A percentile compares a stretch with the other conserved stretches of the same genome.
Evolutionary conservation across 2,888 invertebrate species (phyloP).

Genomic region (Sarcophaga subvicina): DNA sequence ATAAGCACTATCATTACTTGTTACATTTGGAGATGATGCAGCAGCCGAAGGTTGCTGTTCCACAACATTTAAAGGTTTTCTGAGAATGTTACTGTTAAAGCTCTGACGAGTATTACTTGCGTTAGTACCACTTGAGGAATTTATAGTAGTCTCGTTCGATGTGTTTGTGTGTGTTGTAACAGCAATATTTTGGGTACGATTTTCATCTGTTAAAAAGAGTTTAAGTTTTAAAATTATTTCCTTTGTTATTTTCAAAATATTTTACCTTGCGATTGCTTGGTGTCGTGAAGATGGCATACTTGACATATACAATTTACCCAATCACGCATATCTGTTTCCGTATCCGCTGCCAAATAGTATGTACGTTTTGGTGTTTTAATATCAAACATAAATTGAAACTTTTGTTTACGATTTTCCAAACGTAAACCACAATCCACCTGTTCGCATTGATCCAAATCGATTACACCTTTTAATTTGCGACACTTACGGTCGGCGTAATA

Average conservation of each 20-base stretch:
- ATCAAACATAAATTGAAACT: conserved; percentile 93
- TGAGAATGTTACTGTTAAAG: conserved; percentile 68
- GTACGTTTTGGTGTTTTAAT: conserved; percentile 94
- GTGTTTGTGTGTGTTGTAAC: conserved; percentile 75
- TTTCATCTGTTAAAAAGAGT: conserved; percentile 72
- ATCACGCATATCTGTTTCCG: conserved; percentile 95
- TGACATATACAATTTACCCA: conserved; percentile 98
- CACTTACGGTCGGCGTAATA: conserved; percentile 95
- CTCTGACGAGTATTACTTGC: conserved; percentile 62
- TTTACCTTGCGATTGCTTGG: conserved; percentile 79
- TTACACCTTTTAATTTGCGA: conserved; percentile 92
- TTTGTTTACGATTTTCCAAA: conserved; percentile 90
- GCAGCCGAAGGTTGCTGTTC: conserved; percentile 64
- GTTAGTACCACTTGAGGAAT: conserved; percentile 73
- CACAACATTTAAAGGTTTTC: conserved; percentile 55
- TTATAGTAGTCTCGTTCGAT: conserved; percentile 71
- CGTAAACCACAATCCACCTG: conserved; percentile 94
- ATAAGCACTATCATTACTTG: conserved; percentile 74
- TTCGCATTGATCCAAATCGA: conserved; percentile 97
- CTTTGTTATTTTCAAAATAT: background rate
- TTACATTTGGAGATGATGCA: conserved; percentile 25
- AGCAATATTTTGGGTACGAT: conserved; percentile 74
- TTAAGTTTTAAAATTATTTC: background rate
- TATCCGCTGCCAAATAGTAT: conserved; percentile 96
- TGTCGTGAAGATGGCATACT: conserved; percentile 92